A percentile compares a stretch with the other conserved stretches of the same genome.
phyloP scores from a whole-genome alignment of 2,113 vertebrate genomes.

The Pachycephala philippinensis region DNA sequence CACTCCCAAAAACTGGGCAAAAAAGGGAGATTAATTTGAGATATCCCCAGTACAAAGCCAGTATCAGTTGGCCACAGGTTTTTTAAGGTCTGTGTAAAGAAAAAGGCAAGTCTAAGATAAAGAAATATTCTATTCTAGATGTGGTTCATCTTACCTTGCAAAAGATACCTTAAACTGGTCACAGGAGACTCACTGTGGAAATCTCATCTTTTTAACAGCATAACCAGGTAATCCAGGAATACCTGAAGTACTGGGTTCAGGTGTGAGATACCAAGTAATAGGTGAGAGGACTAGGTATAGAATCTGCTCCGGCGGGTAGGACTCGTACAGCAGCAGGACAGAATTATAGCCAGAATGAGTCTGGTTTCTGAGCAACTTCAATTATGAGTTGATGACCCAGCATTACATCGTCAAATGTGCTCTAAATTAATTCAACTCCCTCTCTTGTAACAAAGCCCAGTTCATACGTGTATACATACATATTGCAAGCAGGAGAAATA shows the following conservation, averaged over 20 bases:
- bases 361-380: background rate
- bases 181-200: background rate
- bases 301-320: background rate
- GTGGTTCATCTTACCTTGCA: background rate
- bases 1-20: background rate
- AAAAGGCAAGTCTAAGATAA: background rate
- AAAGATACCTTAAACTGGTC: background rate
- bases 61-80: background rate
- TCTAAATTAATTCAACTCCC: background rate
- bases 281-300: background rate
- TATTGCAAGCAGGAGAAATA: background rate
- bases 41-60: background rate
- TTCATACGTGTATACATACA: background rate
- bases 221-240: background rate
- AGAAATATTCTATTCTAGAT: background rate
- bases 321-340: background rate
- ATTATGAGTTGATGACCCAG: background rate
- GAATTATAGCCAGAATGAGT: background rate
- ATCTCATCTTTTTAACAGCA: background rate
- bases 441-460: background rate
- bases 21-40: background rate
- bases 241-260: background rate
- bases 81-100: background rate
- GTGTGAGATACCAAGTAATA: background rate
- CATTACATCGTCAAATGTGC: background rate